Conservation (phyloP, 2,113 vertebrate species). For the Amphiprion ocellaris region DNA sequence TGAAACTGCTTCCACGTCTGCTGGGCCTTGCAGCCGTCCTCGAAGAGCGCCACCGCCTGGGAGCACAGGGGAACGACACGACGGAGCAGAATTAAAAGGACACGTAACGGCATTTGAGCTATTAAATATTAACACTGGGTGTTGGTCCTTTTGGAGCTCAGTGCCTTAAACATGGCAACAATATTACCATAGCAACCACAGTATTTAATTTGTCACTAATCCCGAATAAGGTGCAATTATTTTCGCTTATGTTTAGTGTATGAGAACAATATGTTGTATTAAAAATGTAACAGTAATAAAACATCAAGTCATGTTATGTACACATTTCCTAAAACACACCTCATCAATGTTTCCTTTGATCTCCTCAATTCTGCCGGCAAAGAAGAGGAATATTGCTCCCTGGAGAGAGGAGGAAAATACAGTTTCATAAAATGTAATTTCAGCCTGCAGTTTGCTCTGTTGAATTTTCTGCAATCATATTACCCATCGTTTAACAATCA, state of each 20-base stretch:
- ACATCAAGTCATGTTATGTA: neutral
- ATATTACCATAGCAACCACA: neutral
- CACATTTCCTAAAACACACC: constrained; percentile 66
- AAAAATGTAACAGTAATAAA: too few relatives aligned
- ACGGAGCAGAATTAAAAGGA: neutral
- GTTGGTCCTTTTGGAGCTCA: neutral
- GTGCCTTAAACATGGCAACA: neutral
- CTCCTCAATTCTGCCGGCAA: constrained; percentile 87
- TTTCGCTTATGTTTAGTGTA: neutral
- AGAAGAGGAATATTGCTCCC: constrained; percentile 90
- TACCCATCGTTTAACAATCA: constrained; percentile 1
- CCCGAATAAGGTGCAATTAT: neutral
- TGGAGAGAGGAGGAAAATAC: constrained; percentile 41
- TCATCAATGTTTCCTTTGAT: constrained; percentile 90
- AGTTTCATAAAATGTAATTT: neutral
- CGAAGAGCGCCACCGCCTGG: constrained; percentile 87
- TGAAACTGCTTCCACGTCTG: constrained; percentile 90
- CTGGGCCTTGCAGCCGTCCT: constrained; percentile 87
- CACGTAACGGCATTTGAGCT: neutral
- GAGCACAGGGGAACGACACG: neutral
- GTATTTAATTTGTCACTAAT: rapidly evolving
- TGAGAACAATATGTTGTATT: too few relatives aligned
- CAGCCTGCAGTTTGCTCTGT: neutral
- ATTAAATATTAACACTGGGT: constrained; percentile 21
- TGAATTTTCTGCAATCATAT: neutral